Base-by-base conservation (phyloP, 1,140 invertebrate genomes). In the Nylanderia fulva region DNA sequence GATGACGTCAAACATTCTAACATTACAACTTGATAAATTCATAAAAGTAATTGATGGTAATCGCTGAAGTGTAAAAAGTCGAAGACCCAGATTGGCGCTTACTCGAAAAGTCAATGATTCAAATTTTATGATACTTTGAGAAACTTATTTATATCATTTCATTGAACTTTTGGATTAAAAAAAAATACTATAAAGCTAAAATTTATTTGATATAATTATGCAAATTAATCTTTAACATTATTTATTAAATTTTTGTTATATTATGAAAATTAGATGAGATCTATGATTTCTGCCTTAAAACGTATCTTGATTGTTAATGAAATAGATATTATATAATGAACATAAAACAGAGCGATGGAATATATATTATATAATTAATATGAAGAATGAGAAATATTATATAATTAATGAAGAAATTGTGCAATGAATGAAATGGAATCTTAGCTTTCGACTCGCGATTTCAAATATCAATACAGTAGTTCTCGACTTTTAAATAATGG, bases 321-420 rank as follows among this genome's bases (percentile, higher is more conserved):
- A 79, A 24, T 52, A 42, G 9, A 39, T 33, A 33, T 33, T 1
- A 3, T 33, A 33, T 33, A 33, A 33, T 33, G 29, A 33, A 33
- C 3, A 33, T 33, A 3, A 33, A 33, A 33, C 3, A 33, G 3
- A 33, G 3, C 3, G 29, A 33, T 33, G 29, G 29, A 33, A 33
- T 33, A 33, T 33, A 33, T 33, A 33, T 33, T 33, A 33, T 33
- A 33, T 33, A 33, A 33, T 33, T 33, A 33, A 33, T 33, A 33
- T 33, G 29, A 33, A 33, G 29, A 33, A 33, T 33, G 29, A 3
- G 1, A 66, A n/a, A 13, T 29, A 18, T 13, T 13, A 21, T 21
- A 77, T 36, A 33, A 77, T 54, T 66, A 77, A 27, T 39, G 33
- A 66, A 68, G 2, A 68, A 27, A 52, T 79, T 13, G 15, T 68